These are phyloP conservation scores for Desoria tigrina DNA, from an alignment of 2,888 invertebrate genomes.

Conservation along the genomic window DNA sequence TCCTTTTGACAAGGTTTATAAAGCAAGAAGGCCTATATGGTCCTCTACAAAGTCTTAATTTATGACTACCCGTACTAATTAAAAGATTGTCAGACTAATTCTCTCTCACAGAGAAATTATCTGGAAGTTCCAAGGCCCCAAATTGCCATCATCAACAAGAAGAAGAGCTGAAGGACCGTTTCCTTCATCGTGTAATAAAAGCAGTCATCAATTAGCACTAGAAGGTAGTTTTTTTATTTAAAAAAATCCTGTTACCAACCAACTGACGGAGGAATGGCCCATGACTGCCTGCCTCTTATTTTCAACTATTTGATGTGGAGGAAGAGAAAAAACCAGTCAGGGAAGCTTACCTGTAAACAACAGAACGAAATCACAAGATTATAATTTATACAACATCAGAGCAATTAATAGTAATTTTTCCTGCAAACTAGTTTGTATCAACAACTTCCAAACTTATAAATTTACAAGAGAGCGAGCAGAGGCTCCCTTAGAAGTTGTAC, in stretches of 20 bases:
- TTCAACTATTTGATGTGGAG: not conserved
- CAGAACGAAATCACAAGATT: no score
- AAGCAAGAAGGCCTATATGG: not conserved
- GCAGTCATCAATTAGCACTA: slow-evolving; percentile 5
- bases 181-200: not conserved
- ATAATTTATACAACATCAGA: no score
- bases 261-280: not conserved
- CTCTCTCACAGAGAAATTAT: not conserved
- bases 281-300: not conserved
- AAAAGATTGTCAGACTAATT: slow-evolving; percentile 12
- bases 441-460: no score
- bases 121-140: not conserved
- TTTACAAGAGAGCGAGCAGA: no score
- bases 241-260: no score
- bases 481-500: no score
- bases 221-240: not conserved
- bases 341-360: no score
- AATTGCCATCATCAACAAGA: not conserved
- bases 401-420: no score
- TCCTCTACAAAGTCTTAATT: not conserved
- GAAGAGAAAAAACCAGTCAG: no score
- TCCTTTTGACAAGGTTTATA: slow-evolving; percentile 10
- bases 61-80: slow-evolving; percentile 11
- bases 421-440: no score
- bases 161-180: not conserved